Evolutionary conservation across 2,797 vertebrate species (phyloP), one percentile per base, ranked within the genome.

Genomic region (Anniella stebbinsi): DNA sequence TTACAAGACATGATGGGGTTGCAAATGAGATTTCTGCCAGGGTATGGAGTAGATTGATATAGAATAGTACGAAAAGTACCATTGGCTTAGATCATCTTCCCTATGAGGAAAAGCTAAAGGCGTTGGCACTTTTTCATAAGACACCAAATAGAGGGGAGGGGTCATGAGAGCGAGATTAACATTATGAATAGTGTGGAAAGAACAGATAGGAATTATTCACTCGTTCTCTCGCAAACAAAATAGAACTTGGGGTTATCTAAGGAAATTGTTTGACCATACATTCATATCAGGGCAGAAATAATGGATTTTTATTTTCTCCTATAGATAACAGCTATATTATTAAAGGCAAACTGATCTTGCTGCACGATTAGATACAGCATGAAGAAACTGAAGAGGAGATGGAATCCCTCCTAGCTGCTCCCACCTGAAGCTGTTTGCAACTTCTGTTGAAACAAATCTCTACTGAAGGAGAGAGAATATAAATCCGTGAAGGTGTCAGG

Each of bases 401-500:
- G 17, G 3, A 17, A 48, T 13, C 17, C 9, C 15, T 80, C 5
- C 33, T 15, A 51, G 38, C 66, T 12, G 13, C 41, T 33, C 12
- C 48, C 33, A 33, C 51, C 60, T n/a, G 41, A 60, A 73, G 33
- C 7, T 88, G 41, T 83, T 86, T 72, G 51, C 84, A 89, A 82
- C 48, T 86, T 60, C 76, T 36, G n/a, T n/a, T 13, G 57, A 77
- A 77, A 36, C 36, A 45, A 33, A 67, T n/a, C 28, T 77, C 60
- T 54, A 36, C 41, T n/a, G 57, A 76, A 63, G 60, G 38, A 73
- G 21, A 38, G 72, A 48, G 60, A 45, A 69, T 25, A n/a, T 67
- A 51, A 66, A n/a, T 17, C 25, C 18, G n/a, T 38, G 23, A 33
- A 4, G 54, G 70, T 51, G 36, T 63, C 41, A 17, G 9, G 69